Evolutionary conservation across 2,113 vertebrate species (phyloP).

Genomic region (Butorides virescens): DNA sequence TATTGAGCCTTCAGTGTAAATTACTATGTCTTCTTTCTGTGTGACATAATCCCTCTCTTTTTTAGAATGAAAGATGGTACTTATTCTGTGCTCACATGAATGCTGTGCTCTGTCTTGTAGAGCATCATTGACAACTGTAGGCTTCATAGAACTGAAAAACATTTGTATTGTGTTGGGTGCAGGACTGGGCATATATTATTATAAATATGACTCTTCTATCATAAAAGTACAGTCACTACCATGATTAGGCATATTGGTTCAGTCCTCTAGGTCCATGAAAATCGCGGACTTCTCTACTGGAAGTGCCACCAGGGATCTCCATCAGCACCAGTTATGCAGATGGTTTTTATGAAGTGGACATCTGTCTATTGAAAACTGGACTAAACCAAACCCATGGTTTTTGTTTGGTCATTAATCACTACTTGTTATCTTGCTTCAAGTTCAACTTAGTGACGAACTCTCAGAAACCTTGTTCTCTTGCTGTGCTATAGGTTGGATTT

Average conservation of each 20-base stretch:
- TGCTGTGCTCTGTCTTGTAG: rapidly evolving
- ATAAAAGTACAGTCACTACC: not conserved
- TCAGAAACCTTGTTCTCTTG: not conserved
- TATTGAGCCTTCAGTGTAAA: not conserved
- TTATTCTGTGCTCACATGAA: not conserved
- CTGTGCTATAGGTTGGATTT: not conserved
- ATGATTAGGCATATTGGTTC: not conserved
- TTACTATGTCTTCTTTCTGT: not conserved
- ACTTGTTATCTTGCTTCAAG: not conserved
- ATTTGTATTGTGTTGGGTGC: rapidly evolving
- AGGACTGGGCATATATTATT: not conserved
- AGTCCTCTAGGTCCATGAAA: not conserved
- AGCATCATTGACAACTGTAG: not conserved
- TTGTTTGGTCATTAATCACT: not conserved
- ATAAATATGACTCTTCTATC: not conserved
- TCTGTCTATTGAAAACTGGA: not conserved
- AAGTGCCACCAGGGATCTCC: not conserved
- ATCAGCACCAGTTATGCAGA: not conserved
- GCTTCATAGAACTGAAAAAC: not conserved
- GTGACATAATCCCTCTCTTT: not conserved
- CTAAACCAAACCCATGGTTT: not conserved
- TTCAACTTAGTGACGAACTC: not conserved
- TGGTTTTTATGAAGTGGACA: not conserved
- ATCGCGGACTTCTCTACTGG: not conserved
- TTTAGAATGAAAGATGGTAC: not conserved